A percentile compares a stretch with the other conserved stretches of the same genome.
Conservation (phyloP, 1,140 invertebrate genomes). For the Zophobas atratus region DNA sequence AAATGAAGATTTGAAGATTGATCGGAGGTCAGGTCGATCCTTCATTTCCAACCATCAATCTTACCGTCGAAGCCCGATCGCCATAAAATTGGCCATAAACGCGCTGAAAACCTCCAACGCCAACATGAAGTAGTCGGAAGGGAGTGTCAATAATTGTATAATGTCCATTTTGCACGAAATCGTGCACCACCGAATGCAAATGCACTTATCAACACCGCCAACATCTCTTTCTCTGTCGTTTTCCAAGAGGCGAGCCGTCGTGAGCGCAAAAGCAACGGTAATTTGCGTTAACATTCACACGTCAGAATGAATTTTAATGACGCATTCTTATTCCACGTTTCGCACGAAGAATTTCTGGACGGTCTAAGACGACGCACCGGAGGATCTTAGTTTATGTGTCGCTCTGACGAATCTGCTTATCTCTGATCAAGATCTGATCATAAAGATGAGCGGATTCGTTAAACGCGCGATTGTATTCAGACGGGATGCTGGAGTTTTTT, state of each 20-base stretch:
- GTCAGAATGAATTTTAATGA: conserved; percentile 62
- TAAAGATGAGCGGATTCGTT: conserved; percentile 43
- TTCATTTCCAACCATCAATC: conserved; percentile 39
- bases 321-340: conserved; percentile 65
- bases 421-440: conserved; percentile 35
- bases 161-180: conserved; percentile 51
- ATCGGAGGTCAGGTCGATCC: conserved; percentile 44
- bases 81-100: conserved; percentile 42
- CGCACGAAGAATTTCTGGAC: conserved; percentile 61
- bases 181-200: conserved; percentile 45
- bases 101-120: conserved; percentile 18
- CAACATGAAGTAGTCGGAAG: conserved; percentile 44
- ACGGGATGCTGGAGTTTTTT: conserved; percentile 10
- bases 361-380: conserved; percentile 30
- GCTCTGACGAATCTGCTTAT: conserved; percentile 35
- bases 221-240: conserved; percentile 1
- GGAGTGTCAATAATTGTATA: conserved; percentile 54
- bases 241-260: conserved; percentile 12
- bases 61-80: conserved; percentile 20
- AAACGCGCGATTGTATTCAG: conserved; percentile 31
- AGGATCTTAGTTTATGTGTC: conserved; percentile 27
- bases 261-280: conserved; percentile 19
- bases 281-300: conserved; percentile 60
- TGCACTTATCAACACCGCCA: conserved; percentile 14
- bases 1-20: conserved; percentile 48